Percentiles rank a stretch among this genome's conserved stretches.
Evolutionary conservation across 2,888 invertebrate species (phyloP).

Genomic region (Lycocerus yunnanus): DNA sequence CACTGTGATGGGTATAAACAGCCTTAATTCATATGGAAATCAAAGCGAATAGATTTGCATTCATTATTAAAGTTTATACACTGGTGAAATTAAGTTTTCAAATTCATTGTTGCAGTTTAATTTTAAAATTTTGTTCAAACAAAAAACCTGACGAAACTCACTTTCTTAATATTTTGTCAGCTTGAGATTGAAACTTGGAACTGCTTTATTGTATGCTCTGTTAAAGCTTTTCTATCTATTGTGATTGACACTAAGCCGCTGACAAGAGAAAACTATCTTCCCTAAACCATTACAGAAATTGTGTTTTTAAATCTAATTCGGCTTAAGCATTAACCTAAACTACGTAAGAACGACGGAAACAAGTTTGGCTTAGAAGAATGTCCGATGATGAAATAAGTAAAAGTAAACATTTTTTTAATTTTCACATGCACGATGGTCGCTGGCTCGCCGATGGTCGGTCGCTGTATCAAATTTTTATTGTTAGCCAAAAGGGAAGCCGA

Average conservation of each 20-base stretch:
- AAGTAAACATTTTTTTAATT: neutral
- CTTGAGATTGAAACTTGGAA: neutral
- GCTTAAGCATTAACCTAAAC: neutral
- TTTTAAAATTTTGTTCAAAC: conserved; percentile 15
- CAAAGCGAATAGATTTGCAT: conserved; percentile 30
- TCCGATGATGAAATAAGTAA: neutral
- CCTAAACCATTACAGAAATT: conserved; percentile 11
- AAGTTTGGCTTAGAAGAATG: neutral
- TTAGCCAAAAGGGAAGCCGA: neutral
- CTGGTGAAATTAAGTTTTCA: conserved; percentile 29
- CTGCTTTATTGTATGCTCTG: conserved; percentile 2
- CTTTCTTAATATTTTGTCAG: conserved; percentile 14
- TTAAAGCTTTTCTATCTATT: conserved; percentile 8
- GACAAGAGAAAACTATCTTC: conserved; percentile 17
- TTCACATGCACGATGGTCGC: neutral
- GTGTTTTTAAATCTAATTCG: neutral
- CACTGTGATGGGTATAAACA: conserved; percentile 30
- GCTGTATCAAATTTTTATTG: neutral
- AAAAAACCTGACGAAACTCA: conserved; percentile 2
- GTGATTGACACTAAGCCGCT: conserved; percentile 30
- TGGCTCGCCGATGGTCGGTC: neutral
- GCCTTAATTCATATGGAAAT: conserved; percentile 32
- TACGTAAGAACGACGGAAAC: neutral
- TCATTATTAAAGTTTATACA: conserved; percentile 31
- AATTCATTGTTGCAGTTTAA: conserved; percentile 29